Evolutionary conservation across 2,888 invertebrate species (phyloP), one percentile per base, ranked within the genome.

Genomic region (Agapostemon virescens): DNA sequence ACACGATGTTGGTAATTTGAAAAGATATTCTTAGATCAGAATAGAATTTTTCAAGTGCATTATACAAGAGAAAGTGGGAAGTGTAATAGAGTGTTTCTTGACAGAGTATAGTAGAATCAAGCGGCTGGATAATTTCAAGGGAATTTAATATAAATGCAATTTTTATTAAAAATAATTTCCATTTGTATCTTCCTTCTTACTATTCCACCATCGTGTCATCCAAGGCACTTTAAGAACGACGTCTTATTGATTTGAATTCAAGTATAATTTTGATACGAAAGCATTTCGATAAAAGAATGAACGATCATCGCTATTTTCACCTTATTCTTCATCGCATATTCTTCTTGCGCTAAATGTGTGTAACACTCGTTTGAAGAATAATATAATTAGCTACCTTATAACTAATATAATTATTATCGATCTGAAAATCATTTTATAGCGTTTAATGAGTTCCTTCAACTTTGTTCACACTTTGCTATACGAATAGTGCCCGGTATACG

Each of bases 401-500:
- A 38, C 68, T 78, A 77, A 69, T 78, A 81, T 66, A 79, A 79
- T 73, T 83, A 78, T 81, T 83, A 84, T 74, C 69, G 36, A 79
- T 70, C 66, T 74, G 42, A 72, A 79, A 79, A 79, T 77, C 61
- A 82, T 73, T 77, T 69, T 15, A 58, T 81, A 84, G 67, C 64
- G 20, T 79, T 79, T 52, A 67, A 68, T 64, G 82, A 82, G 85
- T 85, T 67, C 49, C 79, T 83, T 79, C 67, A 70, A 77, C 77
- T 77, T 83, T 58, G 74, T 74, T 78, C 77, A 72, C 38, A 74
- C 52, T 67, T 63, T 74, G 69, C 83, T 83, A 74, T 75, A 82
- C 77, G 66, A 84, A 86, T 84, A 85, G 84, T 88, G 87, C 84
- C 90, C 88, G 88, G 85, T 85, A 81, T 83, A 84, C 87, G 90